Evolutionary conservation across 2,113 vertebrate species (phyloP).

Genomic region (Rynchops niger): DNA sequence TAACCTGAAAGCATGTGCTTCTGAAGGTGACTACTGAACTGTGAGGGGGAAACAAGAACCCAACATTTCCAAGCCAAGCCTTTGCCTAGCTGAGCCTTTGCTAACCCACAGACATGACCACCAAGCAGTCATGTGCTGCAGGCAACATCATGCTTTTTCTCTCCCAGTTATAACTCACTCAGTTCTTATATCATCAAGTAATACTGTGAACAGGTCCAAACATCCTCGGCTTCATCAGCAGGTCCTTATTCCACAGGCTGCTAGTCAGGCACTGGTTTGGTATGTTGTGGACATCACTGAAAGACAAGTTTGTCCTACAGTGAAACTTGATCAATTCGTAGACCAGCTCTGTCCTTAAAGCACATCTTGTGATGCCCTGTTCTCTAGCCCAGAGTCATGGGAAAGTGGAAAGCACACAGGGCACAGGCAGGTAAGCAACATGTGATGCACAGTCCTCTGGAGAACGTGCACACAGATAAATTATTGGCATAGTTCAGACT

Average conservation of each 20-base stretch:
- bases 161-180: background rate
- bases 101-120: background rate
- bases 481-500: background rate
- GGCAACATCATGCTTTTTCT: background rate
- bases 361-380: background rate
- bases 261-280: background rate
- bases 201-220: background rate
- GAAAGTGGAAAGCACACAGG: background rate
- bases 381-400: background rate
- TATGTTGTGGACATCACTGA: background rate
- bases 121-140: background rate
- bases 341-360: background rate
- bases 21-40: background rate
- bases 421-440: background rate
- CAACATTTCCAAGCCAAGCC: background rate
- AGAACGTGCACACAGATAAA: fast-evolving
- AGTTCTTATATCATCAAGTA: background rate
- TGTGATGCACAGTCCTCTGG: background rate
- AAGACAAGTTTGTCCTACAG: background rate
- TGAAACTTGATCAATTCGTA: background rate
- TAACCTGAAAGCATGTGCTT: background rate
- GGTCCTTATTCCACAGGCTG: background rate
- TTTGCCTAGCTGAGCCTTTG: background rate
- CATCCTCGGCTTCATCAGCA: background rate
- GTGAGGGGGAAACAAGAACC: background rate